Percentiles rank a stretch among this genome's conserved stretches.
These are phyloP conservation scores for Esox lucius DNA, from an alignment of 2,797 vertebrate genomes.

Conservation along the genomic window DNA sequence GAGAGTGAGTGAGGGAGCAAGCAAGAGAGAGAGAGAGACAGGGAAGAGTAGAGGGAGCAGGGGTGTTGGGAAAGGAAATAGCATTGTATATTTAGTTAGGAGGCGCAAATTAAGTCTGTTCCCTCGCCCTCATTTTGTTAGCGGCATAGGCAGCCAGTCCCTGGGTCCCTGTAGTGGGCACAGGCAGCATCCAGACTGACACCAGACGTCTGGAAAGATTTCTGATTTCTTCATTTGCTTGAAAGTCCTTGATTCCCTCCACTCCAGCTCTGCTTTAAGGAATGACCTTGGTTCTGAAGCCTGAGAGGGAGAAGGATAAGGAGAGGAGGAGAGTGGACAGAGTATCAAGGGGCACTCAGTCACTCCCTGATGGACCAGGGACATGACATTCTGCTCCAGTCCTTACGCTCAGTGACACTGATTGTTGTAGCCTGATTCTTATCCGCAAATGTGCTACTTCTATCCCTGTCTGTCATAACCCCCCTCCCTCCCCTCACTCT, in stretches of 20 bases:
- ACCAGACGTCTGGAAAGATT: not conserved
- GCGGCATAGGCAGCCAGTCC: not conserved
- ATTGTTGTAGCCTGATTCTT: not conserved
- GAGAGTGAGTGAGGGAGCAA: not conserved
- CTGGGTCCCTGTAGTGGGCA: not conserved
- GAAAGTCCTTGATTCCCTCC: not conserved
- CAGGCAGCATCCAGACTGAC: not conserved
- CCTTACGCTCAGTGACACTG: not conserved
- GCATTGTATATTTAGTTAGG: constrained; percentile 5
- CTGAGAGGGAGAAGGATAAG: no score
- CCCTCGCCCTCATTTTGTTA: no score
- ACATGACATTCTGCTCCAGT: not conserved
- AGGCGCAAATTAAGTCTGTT: not conserved
- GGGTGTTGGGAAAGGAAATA: not conserved
- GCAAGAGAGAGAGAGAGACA: not conserved
- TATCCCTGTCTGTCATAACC: not conserved
- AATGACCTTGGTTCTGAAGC: not conserved
- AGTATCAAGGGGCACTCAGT: not conserved
- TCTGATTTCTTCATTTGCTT: not conserved
- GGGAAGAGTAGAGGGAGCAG: not conserved
- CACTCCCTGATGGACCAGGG: not conserved
- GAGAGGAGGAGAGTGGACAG: not conserved
- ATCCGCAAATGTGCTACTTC: constrained; percentile 4
- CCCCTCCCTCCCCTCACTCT: not conserved
- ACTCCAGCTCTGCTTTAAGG: not conserved